A percentile compares a stretch with the other conserved stretches of the same genome.
Conservation (phyloP, 2,113 vertebrate species). For the Cavia porcellus region DNA sequence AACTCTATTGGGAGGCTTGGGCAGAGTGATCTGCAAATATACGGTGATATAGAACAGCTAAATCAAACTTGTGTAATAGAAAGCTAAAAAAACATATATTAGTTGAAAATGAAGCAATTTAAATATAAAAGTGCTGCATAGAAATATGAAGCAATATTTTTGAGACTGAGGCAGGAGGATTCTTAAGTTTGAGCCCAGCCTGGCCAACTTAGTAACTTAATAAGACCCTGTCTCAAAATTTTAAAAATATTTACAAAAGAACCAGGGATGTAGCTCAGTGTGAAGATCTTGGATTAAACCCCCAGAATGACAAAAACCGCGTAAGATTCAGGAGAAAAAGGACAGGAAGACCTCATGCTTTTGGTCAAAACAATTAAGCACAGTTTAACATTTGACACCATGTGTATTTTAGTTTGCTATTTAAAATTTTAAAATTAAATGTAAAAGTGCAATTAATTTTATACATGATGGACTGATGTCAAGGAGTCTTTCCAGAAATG, state of each 20-base stretch:
- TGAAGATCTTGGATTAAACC: neutral
- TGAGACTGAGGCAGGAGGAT: neutral
- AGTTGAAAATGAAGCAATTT: neutral
- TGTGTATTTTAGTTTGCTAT: neutral
- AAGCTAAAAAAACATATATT: neutral
- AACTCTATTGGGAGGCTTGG: neutral
- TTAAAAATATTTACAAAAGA: neutral
- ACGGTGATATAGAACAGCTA: no score
- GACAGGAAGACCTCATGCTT: neutral
- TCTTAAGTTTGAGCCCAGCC: neutral
- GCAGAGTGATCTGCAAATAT: neutral
- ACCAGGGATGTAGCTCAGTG: neutral
- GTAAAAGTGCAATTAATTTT: neutral
- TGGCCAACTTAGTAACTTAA: neutral
- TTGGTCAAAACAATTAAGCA: neutral
- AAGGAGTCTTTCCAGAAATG: neutral
- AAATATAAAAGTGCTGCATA: neutral
- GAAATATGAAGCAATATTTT: neutral
- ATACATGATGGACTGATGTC: neutral
- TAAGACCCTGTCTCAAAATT: neutral
- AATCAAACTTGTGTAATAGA: neutral
- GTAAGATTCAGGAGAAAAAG: neutral
- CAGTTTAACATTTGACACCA: neutral
- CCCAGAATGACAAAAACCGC: neutral
- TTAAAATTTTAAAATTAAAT: neutral